Conservation (phyloP, 1,140 invertebrate genomes). For the Heliconius eleuchia region DNA sequence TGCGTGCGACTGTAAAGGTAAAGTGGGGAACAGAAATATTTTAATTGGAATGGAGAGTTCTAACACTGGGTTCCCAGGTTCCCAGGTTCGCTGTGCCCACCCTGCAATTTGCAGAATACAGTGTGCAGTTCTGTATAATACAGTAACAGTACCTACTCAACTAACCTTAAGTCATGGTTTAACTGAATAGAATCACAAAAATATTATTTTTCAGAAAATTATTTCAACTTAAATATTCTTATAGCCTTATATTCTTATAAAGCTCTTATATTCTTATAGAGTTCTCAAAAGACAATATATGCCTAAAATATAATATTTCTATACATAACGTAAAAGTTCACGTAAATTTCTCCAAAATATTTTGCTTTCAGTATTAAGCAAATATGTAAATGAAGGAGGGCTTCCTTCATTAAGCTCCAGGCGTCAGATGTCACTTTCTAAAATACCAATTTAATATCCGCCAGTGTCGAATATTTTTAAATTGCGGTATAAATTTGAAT, state of each 20-base stretch:
- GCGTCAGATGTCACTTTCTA: constrained; percentile 2
- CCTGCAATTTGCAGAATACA: not conserved
- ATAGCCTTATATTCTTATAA: no score
- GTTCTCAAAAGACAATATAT: not conserved
- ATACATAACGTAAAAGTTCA: not conserved
- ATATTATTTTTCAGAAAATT: no score
- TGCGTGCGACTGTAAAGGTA: no score
- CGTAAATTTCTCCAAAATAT: not conserved
- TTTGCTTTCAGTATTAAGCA: not conserved
- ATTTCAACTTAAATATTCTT: no score
- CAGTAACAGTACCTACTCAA: no score
- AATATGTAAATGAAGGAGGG: not conserved
- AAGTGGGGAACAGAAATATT: no score
- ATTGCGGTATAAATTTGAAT: not conserved
- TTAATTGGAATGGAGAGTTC: not conserved
- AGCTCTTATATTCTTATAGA: not conserved
- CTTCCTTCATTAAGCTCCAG: not conserved
- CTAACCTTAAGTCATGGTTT: not conserved
- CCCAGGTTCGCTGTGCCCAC: not conserved
- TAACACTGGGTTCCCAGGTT: not conserved
- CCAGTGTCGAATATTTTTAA: not conserved
- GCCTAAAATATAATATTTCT: not conserved
- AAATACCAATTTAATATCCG: constrained; percentile 9
- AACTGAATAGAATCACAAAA: no score
- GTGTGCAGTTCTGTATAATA: not conserved